These are phyloP conservation scores for Glyptemys insculpta DNA, from an alignment of 2,797 vertebrate genomes.

Conservation along the genomic window DNA sequence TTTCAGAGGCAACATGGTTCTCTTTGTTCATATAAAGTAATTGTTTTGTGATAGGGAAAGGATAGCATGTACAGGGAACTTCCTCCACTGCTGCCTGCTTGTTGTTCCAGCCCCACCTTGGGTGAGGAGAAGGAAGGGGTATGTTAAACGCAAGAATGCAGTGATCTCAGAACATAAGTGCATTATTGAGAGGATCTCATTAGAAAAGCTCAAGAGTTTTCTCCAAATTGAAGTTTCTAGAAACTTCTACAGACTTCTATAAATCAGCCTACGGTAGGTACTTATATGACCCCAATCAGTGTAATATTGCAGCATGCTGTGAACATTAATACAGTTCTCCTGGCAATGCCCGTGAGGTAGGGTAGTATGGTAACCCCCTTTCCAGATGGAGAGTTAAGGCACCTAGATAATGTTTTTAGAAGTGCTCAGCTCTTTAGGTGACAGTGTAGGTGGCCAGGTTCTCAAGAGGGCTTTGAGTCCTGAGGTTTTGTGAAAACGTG, in stretches of 20 bases:
- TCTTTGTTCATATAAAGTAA: not conserved
- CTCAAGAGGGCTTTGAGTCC: not conserved
- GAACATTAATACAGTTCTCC: not conserved
- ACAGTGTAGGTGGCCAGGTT: too few relatives aligned
- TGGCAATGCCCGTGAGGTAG: not conserved
- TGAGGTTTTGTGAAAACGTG: not conserved
- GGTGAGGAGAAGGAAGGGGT: not conserved
- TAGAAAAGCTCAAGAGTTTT: not conserved
- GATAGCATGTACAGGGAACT: not conserved
- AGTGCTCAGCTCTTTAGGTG: too few relatives aligned
- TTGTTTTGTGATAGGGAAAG: not conserved
- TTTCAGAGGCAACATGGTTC: rapidly evolving
- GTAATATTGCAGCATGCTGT: not conserved
- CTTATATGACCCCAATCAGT: not conserved
- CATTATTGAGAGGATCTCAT: not conserved
- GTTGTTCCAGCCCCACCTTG: rapidly evolving
- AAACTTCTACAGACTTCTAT: not conserved
- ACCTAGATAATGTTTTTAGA: too few relatives aligned
- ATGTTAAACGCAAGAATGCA: not conserved
- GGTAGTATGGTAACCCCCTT: not conserved
- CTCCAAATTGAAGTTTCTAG: not conserved
- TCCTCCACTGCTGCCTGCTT: not conserved
- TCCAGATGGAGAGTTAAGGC: not conserved
- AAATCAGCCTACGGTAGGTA: not conserved
- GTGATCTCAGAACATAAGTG: not conserved